These are phyloP conservation scores for Synergus umbraculus DNA, from an alignment of 2,888 invertebrate species.

Conservation along the genomic window DNA sequence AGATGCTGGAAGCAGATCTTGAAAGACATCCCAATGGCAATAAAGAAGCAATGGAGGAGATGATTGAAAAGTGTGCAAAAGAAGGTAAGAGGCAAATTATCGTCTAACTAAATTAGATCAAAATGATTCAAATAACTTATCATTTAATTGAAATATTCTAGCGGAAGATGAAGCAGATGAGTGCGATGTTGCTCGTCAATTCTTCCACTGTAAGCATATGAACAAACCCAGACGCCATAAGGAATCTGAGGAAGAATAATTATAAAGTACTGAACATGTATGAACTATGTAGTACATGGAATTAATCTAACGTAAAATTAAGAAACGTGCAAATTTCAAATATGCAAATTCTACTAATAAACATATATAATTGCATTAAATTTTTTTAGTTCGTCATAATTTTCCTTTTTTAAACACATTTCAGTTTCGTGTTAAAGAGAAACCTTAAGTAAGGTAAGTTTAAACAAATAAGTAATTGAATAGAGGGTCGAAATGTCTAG, in stretches of 20 bases:
- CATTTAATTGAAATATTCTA: background rate
- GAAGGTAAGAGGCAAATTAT: background rate
- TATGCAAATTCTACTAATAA: too few relatives aligned
- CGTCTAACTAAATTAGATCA: background rate
- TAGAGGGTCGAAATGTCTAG: too few relatives aligned
- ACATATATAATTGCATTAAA: too few relatives aligned
- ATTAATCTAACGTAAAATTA: too few relatives aligned
- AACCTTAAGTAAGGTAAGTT: too few relatives aligned
- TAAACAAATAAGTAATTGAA: too few relatives aligned
- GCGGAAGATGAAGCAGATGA: background rate
- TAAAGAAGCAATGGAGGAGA: background rate
- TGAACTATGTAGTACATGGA: too few relatives aligned
- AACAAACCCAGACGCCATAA: too few relatives aligned
- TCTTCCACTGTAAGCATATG: background rate
- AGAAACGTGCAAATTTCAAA: too few relatives aligned
- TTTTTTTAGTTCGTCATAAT: too few relatives aligned
- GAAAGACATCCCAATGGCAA: background rate
- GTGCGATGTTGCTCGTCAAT: background rate
- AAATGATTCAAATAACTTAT: background rate
- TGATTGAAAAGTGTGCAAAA: background rate
- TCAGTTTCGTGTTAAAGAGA: too few relatives aligned
- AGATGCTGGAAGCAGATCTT: background rate
- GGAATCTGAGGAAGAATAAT: background rate
- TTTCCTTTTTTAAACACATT: too few relatives aligned
- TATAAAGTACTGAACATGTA: background rate